Evolutionary conservation across 1,140 invertebrate species (phyloP).

Genomic region (Saxidomus purpurata): DNA sequence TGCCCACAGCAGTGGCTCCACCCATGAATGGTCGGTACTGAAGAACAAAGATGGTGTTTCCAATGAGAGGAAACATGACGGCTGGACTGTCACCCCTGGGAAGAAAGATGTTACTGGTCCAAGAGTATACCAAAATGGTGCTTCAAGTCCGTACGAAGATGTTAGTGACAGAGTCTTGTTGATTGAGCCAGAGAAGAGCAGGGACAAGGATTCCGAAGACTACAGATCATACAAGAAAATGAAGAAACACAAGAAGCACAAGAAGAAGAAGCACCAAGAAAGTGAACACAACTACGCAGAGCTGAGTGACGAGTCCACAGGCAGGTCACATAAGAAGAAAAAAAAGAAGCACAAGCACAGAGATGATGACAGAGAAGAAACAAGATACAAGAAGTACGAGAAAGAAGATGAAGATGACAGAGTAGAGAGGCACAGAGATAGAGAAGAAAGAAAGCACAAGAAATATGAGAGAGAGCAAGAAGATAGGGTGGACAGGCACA

Average conservation of each 20-base stretch:
- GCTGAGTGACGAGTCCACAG: constrained; percentile 45
- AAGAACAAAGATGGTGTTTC: constrained; percentile 62
- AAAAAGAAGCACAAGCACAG: constrained; percentile 74
- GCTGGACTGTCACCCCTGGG: constrained; percentile 68
- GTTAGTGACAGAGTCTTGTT: constrained; percentile 59
- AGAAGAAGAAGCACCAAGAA: constrained; percentile 72
- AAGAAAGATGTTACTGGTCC: constrained; percentile 25
- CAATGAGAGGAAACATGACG: constrained; percentile 55
- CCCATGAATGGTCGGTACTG: constrained; percentile 85
- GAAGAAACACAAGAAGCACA: constrained; percentile 75
- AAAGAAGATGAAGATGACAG: not conserved
- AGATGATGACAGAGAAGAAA: constrained; percentile 56
- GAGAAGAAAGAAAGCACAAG: not conserved
- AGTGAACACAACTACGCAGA: constrained; percentile 65
- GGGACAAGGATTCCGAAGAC: constrained; percentile 33
- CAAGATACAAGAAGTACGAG: constrained; percentile 48
- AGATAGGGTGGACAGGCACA: not conserved
- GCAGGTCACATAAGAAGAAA: constrained; percentile 66
- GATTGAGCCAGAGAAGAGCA: constrained; percentile 3
- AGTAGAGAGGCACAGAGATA: not conserved
- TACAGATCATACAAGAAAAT: constrained; percentile 38
- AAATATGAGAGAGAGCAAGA: not conserved
- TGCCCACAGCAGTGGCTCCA: constrained; percentile 83
- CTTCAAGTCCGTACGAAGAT: constrained; percentile 44
- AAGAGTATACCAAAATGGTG: constrained; percentile 6